Base-by-base conservation (phyloP, 2,888 invertebrate species). In the Rhyacophila evoluta region DNA sequence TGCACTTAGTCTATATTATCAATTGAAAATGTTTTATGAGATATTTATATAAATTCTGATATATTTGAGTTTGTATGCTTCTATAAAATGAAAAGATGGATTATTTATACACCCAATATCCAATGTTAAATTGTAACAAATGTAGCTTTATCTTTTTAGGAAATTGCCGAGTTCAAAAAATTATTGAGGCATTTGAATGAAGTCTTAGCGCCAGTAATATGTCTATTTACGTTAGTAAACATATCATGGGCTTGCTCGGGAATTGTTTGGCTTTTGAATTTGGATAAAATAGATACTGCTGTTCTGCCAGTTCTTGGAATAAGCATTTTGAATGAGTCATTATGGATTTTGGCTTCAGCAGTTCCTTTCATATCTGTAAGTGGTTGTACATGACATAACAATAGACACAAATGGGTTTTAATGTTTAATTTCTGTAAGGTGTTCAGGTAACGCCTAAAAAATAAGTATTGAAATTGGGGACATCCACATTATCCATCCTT, bases 121-220 rank as follows among this genome's bases (percentile, higher is more conserved):
- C n/a, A n/a, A n/a, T n/a, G n/a, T n/a, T n/a, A n/a, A n/a, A n/a
- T n/a, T n/a, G n/a, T n/a, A n/a, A n/a, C n/a, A n/a, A n/a, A n/a
- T n/a, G n/a, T n/a, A n/a, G n/a, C n/a, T n/a, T n/a, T n/a, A 12
- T 76, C 5, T 83, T 86, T 87, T 41, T 84, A 95, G 94, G 95
- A 95, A 88, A 92, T 95, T 80, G 91, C 93, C 0, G 95, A 95
- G 85, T 95, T 95, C 83, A 92, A 92, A 80, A 95, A 95, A 84
- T 87, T 95, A 77, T 86, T 96, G 25, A 92, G 92, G 82, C 95
- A 95, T 84, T 89, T 96, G 68, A 96, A 96, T 86, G 91, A 93
- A 82, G 93, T 94, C 84, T 88, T 95, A 67, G 92, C 95, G 1
- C 92, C 94, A 0, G 93, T 95, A 0, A 93, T 95, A 2, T 94